phyloP scores from a whole-genome alignment of 1,140 invertebrate genomes.

The Aphaenogaster floridana region DNA sequence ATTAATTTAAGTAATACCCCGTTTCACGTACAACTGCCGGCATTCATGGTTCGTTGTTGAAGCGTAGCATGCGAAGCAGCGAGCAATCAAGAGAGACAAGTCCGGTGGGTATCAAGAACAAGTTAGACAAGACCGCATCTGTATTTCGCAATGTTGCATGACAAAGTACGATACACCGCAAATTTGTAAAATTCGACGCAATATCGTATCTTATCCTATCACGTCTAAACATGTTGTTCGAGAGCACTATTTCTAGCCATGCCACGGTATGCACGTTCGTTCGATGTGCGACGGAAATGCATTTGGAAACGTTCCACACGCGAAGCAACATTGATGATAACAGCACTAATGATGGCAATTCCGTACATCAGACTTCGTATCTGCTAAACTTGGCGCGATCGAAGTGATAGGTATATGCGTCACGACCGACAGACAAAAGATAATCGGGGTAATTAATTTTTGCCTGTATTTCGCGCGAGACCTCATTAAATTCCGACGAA shows the following conservation, averaged over 20 bases:
- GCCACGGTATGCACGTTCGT: background rate
- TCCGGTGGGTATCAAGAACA: background rate
- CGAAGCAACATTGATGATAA: background rate
- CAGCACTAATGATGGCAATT: background rate
- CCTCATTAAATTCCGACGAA: background rate
- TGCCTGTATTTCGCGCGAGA: background rate
- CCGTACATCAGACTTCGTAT: background rate
- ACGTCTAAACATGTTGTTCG: background rate
- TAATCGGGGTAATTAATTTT: constrained; percentile 18
- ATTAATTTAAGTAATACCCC: constrained; percentile 36
- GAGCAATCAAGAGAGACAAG: constrained; percentile 5
- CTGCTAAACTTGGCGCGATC: background rate
- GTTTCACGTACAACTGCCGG: background rate
- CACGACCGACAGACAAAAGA: background rate
- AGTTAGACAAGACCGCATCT: background rate
- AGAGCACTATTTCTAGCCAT: background rate
- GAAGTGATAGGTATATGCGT: background rate
- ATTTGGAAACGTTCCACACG: constrained; percentile 26
- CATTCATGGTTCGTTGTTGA: background rate
- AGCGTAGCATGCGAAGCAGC: background rate
- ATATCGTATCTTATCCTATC: background rate
- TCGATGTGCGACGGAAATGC: background rate
- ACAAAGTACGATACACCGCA: background rate
- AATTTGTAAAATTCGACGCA: background rate
- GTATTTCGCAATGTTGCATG: too few species aligned